These are phyloP conservation scores for Peromyscus melanophrys DNA, from an alignment of 2,797 vertebrate species.

Conservation along the genomic window DNA sequence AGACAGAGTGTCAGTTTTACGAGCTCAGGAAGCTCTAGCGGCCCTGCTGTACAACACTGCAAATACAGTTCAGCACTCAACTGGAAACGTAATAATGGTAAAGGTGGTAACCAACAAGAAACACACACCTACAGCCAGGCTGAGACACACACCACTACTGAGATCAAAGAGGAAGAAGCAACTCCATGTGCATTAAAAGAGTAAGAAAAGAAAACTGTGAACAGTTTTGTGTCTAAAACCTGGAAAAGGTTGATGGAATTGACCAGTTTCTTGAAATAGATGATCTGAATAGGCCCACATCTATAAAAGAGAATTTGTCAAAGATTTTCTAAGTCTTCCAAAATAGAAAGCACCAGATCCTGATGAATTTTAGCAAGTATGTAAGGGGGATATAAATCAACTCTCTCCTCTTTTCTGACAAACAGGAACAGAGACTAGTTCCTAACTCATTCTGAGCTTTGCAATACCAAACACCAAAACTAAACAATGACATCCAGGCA, in stretches of 20 bases:
- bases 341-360: slow-evolving; percentile 36
- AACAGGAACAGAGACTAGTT: background rate
- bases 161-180: background rate
- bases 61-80: background rate
- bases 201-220: background rate
- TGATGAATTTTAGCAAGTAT: slow-evolving; percentile 33
- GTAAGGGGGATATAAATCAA: slow-evolving; percentile 29
- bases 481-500: background rate
- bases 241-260: background rate
- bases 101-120: background rate
- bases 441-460: background rate
- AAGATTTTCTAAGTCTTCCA: slow-evolving; percentile 32
- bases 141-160: background rate
- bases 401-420: slow-evolving; percentile 53
- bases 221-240: slow-evolving; percentile 8
- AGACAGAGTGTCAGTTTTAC: background rate
- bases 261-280: slow-evolving; percentile 1
- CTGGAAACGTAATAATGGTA: slow-evolving; percentile 5
- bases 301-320: slow-evolving; percentile 46
- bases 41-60: background rate
- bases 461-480: slow-evolving; percentile 62
- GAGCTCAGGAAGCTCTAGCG: slow-evolving; percentile 1
- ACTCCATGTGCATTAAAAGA: background rate
- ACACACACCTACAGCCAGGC: background rate
- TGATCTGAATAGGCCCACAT: background rate